A percentile compares a stretch with the other conserved stretches of the same genome.
Conservation (phyloP, 2,797 vertebrate genomes). For the Propithecus deckenii region DNA sequence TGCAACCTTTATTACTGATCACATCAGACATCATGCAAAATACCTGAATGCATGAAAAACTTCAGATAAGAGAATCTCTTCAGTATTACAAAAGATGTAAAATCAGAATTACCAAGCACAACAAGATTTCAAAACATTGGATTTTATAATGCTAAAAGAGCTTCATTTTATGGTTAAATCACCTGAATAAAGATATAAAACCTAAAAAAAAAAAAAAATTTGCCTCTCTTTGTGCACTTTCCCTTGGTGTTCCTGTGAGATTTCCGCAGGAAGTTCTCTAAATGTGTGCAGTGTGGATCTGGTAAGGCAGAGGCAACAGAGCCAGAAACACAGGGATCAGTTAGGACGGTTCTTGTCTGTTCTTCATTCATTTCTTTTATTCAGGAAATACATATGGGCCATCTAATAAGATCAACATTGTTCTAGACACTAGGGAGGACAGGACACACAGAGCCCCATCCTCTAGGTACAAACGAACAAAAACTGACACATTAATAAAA, state of each 20-base stretch:
- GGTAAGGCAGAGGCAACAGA: neutral
- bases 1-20: too few relatives aligned
- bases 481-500: neutral
- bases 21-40: too few relatives aligned
- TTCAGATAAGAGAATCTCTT: too few relatives aligned
- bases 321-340: neutral
- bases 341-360: neutral
- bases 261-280: neutral
- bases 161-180: constrained; percentile 56
- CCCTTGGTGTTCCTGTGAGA: neutral
- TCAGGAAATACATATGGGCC: neutral
- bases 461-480: neutral
- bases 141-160: constrained; percentile 9
- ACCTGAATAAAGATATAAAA: neutral
- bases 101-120: too few relatives aligned
- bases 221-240: neutral
- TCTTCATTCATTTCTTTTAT: neutral
- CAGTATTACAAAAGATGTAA: too few relatives aligned
- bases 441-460: neutral
- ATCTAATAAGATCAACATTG: neutral
- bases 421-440: neutral
- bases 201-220: too few relatives aligned
- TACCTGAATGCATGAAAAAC: too few relatives aligned
- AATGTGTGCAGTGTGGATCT: neutral
- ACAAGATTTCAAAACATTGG: too few relatives aligned